Evolutionary conservation across 2,888 invertebrate genomes (phyloP), one percentile per base, ranked within the genome.

Genomic region (Geotrupes spiniger): DNA sequence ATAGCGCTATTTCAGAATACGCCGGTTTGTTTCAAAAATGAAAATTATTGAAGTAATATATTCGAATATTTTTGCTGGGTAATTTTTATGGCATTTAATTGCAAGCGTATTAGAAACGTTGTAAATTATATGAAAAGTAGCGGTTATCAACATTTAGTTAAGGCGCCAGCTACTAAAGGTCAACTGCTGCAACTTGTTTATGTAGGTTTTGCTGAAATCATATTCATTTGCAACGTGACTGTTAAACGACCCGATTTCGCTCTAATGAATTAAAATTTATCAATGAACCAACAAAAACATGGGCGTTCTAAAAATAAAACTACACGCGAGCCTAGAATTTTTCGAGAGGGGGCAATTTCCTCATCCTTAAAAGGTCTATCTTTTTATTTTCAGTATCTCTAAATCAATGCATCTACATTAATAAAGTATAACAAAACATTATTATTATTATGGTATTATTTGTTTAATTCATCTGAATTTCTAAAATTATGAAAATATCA

Each of bases 91-190:
- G 21, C 21, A 21, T 21, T 33, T 33, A 33, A 33, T 33, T 15
- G 15, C 11, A 39, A 25, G 14, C 21, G 42, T 29, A 39, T 46
- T 46, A 46, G 40, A 46, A 39, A 40, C 46, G 46, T 40, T 33
- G 46, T 46, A 46, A 46, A 46, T 46, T 40, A 46, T n/a, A n/a
- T 40, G 40, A 46, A 46, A 44, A 46, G 33, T 40, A 36, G 40
- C 33, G 46, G 46, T 39, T 46, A 46, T 46, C 46, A 40, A 39
- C 33, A 15, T 46, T 46, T 46, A 25, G 41, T 51, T 45, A 52
- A 59, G 59, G 55, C 59, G 59, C 56, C 59, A 56, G 49, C 29
- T 47, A 38, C 44, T 52, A 59, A 58, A 59, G 59, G 59, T 59
- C 59, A 59, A 59, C 59, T 49, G 54, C 59, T 59, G 54, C 40